Evolutionary conservation across 2,113 vertebrate genomes (phyloP).

Genomic region (Craseonycteris thonglongyai): DNA sequence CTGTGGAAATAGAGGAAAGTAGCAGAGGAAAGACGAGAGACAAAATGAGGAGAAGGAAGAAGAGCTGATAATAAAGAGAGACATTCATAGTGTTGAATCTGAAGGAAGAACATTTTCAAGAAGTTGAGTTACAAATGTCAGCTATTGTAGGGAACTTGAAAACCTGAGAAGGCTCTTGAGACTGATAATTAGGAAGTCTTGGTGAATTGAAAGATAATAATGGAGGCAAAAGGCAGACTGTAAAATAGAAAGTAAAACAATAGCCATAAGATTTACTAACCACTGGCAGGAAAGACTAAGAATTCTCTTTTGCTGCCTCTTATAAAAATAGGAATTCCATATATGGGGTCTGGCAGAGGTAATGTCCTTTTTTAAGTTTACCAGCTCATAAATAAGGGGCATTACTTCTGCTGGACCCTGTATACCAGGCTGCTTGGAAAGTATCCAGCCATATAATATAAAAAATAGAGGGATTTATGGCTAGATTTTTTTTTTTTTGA

Average conservation of each 20-base stretch:
- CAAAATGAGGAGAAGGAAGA: not conserved
- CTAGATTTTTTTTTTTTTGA: too few relatives aligned
- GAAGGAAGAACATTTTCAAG: not conserved
- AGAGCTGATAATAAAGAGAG: not conserved
- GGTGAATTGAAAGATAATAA: not conserved
- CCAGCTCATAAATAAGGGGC: too few relatives aligned
- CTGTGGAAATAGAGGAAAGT: not conserved
- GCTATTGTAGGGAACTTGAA: not conserved
- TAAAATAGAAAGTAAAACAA: not conserved
- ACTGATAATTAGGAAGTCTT: not conserved
- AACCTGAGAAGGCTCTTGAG: not conserved
- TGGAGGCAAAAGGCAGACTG: not conserved
- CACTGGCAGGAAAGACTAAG: not conserved
- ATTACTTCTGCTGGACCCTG: too few relatives aligned
- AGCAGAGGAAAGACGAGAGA: not conserved
- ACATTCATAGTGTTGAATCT: not conserved
- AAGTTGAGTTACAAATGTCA: not conserved
- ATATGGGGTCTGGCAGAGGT: too few relatives aligned
- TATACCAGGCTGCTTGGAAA: too few relatives aligned
- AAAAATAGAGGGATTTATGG: too few relatives aligned
- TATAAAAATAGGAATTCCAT: slow-evolving; percentile 1
- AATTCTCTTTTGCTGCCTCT: not conserved
- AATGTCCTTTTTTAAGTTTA: too few relatives aligned
- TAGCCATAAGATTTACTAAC: not conserved
- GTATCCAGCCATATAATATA: too few relatives aligned